These are phyloP conservation scores for Vidua chalybeata DNA, from an alignment of 2,113 vertebrate species.

Conservation along the genomic window DNA sequence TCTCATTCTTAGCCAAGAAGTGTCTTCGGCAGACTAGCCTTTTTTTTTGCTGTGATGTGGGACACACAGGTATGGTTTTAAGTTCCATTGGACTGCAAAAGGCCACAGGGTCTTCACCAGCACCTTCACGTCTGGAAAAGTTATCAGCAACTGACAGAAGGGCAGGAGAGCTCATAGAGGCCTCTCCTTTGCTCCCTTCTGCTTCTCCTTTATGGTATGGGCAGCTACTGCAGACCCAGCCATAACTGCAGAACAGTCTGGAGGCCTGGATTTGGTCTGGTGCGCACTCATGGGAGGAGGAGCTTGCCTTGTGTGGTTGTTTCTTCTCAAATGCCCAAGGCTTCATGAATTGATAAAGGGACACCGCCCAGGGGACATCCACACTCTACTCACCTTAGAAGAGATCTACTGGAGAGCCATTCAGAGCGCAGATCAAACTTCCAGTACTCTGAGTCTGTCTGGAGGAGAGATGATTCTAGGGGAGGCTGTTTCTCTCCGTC, in stretches of 20 bases:
- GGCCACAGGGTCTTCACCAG: not conserved
- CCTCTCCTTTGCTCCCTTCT: not conserved
- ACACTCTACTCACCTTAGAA: too few relatives aligned
- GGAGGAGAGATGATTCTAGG: not conserved
- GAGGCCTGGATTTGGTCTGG: not conserved
- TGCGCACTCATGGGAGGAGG: accelerated
- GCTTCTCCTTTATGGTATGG: not conserved
- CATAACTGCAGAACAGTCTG: not conserved
- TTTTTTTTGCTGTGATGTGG: too few relatives aligned
- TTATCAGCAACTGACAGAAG: not conserved
- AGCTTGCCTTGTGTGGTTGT: not conserved
- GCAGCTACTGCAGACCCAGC: accelerated
- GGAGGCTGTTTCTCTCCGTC: not conserved
- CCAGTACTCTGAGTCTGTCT: too few relatives aligned
- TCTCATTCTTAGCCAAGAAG: not conserved
- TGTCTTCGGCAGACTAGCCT: not conserved
- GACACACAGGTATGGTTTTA: not conserved
- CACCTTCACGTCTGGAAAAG: not conserved
- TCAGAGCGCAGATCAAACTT: not conserved
- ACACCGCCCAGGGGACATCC: accelerated
- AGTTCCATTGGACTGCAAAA: not conserved
- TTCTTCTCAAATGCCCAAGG: not conserved
- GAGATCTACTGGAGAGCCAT: not conserved
- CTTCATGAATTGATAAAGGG: not conserved
- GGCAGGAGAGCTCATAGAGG: not conserved